Conservation (phyloP, 1,140 invertebrate genomes). For the Dendrolimus punctatus region DNA sequence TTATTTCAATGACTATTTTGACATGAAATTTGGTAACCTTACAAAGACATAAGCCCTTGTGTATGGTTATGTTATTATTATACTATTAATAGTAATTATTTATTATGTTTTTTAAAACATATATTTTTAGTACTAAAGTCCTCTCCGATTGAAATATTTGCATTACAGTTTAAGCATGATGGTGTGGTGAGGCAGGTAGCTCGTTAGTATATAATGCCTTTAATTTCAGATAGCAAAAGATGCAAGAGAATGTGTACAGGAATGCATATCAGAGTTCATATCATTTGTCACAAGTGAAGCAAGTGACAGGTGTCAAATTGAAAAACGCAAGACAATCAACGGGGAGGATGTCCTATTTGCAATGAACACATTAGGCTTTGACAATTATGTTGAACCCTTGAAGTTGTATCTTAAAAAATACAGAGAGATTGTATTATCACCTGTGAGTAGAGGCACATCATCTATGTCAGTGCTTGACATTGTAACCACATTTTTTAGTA, state of each 20-base stretch:
- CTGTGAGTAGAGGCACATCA: slow-evolving; percentile 30
- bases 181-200: too few relatives aligned
- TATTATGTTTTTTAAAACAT: too few relatives aligned
- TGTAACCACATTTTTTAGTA: background rate
- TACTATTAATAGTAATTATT: too few relatives aligned
- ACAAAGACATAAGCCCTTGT: too few relatives aligned
- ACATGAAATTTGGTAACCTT: too few relatives aligned
- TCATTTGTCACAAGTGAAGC: slow-evolving; percentile 99
- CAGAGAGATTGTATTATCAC: slow-evolving; percentile 78
- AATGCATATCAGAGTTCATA: slow-evolving; percentile 99
- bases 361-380: slow-evolving; percentile 97
- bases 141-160: too few relatives aligned
- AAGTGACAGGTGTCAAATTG: slow-evolving; percentile 95
- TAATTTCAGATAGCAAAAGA: slow-evolving; percentile 95
- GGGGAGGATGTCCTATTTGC: slow-evolving; percentile 98
- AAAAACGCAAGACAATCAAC: slow-evolving; percentile 99
- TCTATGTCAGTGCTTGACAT: background rate
- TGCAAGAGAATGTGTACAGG: slow-evolving; percentile 98
- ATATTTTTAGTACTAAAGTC: too few relatives aligned
- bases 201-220: background rate
- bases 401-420: slow-evolving; percentile 98
- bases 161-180: too few relatives aligned
- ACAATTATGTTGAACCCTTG: slow-evolving; percentile 98
- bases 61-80: too few relatives aligned
- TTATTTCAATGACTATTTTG: too few relatives aligned